phyloP scores from a whole-genome alignment of 1,140 invertebrate genomes.

The Zaprionus ornatus region DNA sequence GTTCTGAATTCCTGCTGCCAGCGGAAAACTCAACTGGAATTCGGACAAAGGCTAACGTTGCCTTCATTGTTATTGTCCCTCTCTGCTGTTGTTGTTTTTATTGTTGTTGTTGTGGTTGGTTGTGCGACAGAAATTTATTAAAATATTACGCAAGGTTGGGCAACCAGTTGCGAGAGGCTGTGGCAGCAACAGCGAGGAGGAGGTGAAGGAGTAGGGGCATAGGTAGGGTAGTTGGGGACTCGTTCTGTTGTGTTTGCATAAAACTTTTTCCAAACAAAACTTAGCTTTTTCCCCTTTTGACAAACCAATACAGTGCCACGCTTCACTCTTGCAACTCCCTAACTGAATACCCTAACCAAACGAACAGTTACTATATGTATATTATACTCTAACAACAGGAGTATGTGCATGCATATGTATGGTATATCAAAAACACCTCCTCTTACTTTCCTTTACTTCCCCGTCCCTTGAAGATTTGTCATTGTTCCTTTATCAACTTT shows the following conservation, averaged over 20 bases:
- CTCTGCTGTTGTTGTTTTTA: neutral
- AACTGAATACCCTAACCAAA: neutral
- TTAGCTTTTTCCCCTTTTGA: constrained; percentile 35
- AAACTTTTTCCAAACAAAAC: constrained; percentile 58
- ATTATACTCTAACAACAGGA: too few species aligned
- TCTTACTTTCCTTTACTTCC: neutral
- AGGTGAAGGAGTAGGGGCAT: constrained; percentile 3
- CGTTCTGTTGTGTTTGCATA: constrained; percentile 57
- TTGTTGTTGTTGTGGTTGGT: neutral
- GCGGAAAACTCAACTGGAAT: constrained; percentile 17
- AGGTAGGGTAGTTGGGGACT: neutral
- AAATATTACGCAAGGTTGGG: constrained; percentile 81
- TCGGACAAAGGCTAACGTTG: constrained; percentile 54
- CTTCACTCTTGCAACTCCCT: neutral
- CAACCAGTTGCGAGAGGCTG: constrained; percentile 51
- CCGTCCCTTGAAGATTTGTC: neutral
- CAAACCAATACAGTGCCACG: constrained; percentile 6
- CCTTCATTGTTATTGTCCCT: constrained; percentile 19
- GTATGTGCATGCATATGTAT: too few species aligned
- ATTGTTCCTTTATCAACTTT: neutral
- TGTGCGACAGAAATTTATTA: constrained; percentile 79
- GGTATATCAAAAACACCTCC: too few species aligned
- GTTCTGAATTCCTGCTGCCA: constrained; percentile 1
- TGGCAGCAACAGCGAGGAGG: too few species aligned
- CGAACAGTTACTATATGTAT: neutral